Base-by-base conservation (phyloP, 2,113 vertebrate genomes). In the Sclerurus mexicanus region DNA sequence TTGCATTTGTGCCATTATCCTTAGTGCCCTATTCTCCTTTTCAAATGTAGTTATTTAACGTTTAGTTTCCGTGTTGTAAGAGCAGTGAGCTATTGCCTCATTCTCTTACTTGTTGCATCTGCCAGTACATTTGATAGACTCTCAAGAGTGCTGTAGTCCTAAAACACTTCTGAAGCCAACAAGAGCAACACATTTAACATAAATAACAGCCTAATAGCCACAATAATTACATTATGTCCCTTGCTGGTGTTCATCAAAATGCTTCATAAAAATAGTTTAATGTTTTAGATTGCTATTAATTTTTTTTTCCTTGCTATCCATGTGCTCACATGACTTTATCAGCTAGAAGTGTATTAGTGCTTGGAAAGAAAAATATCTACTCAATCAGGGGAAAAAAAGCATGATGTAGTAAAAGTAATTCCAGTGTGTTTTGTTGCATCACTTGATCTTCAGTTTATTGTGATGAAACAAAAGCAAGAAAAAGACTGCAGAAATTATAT, bases 161-260 rank as follows among this genome's bases (percentile, higher is more conserved):
- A 33, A 83, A 92, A 83, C 39, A 10, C 17, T 37, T 53, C 69
- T 78, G 22, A 49, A 77, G 56, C 87, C 80, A 79, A 56, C 40
- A 82, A 33, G 77, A 75, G 40, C 52, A 55, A 85, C 33, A 49
- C 37, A 55, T 42, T 37, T 30, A 28, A 62, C 59, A 81, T 77
- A 92, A 96, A 90, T 95, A 92, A 90, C 60, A 81, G n/a, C 44
- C 35, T 89, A 90, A 93, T 69, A 62, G 94, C 80, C 78, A 71
- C 71, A 66, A 37, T 94, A 89, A 93, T 86, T 85, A 22, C 44
- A 50, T 83, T 85, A 60, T 42, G 31, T 49, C 35, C 39, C 67
- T 90, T 82, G 79, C 72, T 56, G 62, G 9, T 74, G 42, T 95
- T 96, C 92, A 80, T 97, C 89, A 94, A 46, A 92, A 74, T 67